phyloP scores from a whole-genome alignment of 2,888 invertebrate species.

The Brachyptera putata region DNA sequence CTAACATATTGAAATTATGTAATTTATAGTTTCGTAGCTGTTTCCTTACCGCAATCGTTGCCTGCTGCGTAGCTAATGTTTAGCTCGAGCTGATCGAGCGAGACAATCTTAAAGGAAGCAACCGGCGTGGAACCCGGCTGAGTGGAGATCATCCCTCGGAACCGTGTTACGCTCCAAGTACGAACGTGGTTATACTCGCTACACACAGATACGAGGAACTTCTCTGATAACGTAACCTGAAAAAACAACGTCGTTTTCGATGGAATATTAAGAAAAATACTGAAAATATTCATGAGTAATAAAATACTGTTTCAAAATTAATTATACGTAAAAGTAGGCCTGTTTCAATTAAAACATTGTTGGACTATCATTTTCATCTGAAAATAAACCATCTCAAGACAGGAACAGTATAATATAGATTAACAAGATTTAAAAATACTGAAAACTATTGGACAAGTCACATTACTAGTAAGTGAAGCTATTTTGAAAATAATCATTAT shows the following conservation, averaged over 20 bases:
- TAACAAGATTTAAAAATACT: too few species aligned
- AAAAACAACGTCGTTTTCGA: neutral
- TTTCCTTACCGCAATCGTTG: slow-evolving; percentile 59
- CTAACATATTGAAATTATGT: too few species aligned
- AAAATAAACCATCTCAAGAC: too few species aligned
- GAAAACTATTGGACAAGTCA: too few species aligned
- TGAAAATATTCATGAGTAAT: too few species aligned
- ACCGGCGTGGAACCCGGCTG: slow-evolving; percentile 97
- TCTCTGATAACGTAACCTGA: slow-evolving; percentile 89
- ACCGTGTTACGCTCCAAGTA: slow-evolving; percentile 95
- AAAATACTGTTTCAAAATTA: too few species aligned
- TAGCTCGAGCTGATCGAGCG: slow-evolving; percentile 59
- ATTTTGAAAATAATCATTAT: too few species aligned
- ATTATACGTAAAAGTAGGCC: too few species aligned
- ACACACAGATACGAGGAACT: slow-evolving; percentile 92
- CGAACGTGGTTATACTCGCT: slow-evolving; percentile 97
- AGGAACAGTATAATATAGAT: too few species aligned
- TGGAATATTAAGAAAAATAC: neutral
- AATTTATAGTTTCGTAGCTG: neutral
- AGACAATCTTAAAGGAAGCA: slow-evolving; percentile 94
- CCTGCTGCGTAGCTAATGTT: slow-evolving; percentile 47
- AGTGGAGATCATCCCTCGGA: slow-evolving; percentile 97
- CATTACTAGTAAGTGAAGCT: too few species aligned
- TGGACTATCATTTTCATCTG: too few species aligned
- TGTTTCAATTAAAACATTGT: too few species aligned